phyloP scores from a whole-genome alignment of 2,113 vertebrate genomes.

The Rhinoderma darwinii region DNA sequence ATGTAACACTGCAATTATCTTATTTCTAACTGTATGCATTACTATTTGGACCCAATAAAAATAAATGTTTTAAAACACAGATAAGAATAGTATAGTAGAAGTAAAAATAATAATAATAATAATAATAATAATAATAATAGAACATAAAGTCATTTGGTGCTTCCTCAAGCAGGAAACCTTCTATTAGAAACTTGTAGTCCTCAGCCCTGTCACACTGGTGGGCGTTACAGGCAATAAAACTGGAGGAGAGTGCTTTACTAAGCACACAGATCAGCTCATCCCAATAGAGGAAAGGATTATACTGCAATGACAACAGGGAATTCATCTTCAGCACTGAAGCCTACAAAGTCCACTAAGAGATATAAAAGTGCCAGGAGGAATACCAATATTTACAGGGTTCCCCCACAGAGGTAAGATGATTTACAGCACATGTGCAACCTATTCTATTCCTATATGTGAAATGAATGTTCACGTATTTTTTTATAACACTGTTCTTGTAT shows the following conservation, averaged over 20 bases:
- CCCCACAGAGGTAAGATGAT: slow-evolving; percentile 81
- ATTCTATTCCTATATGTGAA: neutral
- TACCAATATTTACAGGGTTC: slow-evolving; percentile 78
- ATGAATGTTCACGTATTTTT: neutral
- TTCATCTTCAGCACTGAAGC: slow-evolving; percentile 65
- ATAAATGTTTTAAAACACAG: too few relatives aligned
- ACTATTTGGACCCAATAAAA: too few relatives aligned
- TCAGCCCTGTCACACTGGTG: slow-evolving; percentile 5
- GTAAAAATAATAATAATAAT: too few relatives aligned
- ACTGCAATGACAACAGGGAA: slow-evolving; percentile 68
- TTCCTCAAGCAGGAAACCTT: neutral
- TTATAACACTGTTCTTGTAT: neutral
- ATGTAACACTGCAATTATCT: too few relatives aligned
- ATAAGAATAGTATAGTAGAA: too few relatives aligned
- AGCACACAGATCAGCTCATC: slow-evolving; percentile 32
- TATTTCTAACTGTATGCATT: too few relatives aligned
- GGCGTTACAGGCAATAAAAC: slow-evolving; percentile 37
- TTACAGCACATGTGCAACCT: neutral
- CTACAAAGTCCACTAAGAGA: slow-evolving; percentile 76
- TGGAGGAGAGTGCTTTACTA: slow-evolving; percentile 43
- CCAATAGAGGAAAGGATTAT: slow-evolving; percentile 13
- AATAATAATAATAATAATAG: neutral
- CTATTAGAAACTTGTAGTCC: slow-evolving; percentile 14
- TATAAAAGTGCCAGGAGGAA: slow-evolving; percentile 80
- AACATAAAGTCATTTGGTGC: neutral